Base-by-base conservation (phyloP, 1,140 invertebrate genomes). In the Tigriopus japonicus region DNA sequence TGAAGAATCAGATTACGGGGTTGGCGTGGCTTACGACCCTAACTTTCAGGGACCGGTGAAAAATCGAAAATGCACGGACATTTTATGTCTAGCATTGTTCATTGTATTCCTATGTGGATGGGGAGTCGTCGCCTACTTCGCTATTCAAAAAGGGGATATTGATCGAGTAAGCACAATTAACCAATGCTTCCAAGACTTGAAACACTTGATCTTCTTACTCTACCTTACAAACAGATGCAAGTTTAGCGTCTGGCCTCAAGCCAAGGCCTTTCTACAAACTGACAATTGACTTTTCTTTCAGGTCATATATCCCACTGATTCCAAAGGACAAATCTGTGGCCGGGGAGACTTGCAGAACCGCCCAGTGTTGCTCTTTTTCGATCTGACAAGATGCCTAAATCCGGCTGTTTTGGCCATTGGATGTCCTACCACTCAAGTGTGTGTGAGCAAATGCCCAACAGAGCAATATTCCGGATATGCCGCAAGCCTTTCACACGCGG, bases 71-170 rank as follows among this genome's bases (percentile, higher is more conserved):
- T 95, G 90, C 68, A 95, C 90, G 1, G 90, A 95, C 76, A 73
- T 91, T 19, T 68, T 90, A 13, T 94, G 87, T 74, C 75, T 93
- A 13, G 67, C 89, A n/a, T 65, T 92, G 0, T 91, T 94, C 69
- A 63, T 87, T 10, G 71, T 80, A 1, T 91, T 89, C 67, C 70
- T 95, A 10, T 76, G 72, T 54, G 78, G 76, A 52, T 89, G 87
- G 85, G 78, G 72, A 3, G 80, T 80, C 62, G 75, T 91, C 24
- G 84, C 81, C 21, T 75, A 76, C 61, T 85, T 81, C 66, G 86
- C 86, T 89, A 76, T 76, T 76, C 15, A 19, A 40, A 45, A 12
- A 7, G 23, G 17, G 15, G 24, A 43, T 14, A n/a, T 51, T 19
- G 41, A 14, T 40, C 59, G 17, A 21, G n/a, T 21, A 55, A 19